Percentiles rank a stretch among this genome's conserved stretches.
phyloP scores from a whole-genome alignment of 2,888 invertebrate species.

The Tholera decimalis region DNA sequence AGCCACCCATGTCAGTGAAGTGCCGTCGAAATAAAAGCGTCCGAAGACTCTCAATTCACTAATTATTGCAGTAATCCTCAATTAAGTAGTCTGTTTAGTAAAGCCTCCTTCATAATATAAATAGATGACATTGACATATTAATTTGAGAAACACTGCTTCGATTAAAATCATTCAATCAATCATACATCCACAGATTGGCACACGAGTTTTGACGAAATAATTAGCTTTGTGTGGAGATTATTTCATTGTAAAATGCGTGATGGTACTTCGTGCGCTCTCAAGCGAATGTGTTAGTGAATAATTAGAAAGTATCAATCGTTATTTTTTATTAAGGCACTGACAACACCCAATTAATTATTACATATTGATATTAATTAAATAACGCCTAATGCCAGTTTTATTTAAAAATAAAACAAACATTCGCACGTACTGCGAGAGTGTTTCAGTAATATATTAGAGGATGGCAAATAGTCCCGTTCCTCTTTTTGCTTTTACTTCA shows the following conservation, averaged over 20 bases:
- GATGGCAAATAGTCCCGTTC: background rate
- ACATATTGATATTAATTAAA: background rate
- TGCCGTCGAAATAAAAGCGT: slow-evolving; percentile 15
- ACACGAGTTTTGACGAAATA: background rate
- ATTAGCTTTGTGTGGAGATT: background rate
- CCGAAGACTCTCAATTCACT: slow-evolving; percentile 15
- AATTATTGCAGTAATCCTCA: slow-evolving; percentile 26
- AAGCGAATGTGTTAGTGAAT: slow-evolving; percentile 22
- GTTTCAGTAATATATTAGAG: too few species aligned
- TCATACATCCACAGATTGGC: background rate
- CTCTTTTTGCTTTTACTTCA: background rate
- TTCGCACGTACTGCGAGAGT: background rate
- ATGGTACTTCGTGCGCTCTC: background rate
- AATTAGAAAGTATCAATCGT: background rate
- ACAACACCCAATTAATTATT: slow-evolving; percentile 35
- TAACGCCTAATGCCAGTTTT: background rate
- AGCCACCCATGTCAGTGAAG: slow-evolving; percentile 7
- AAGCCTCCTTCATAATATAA: background rate
- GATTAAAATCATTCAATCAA: background rate
- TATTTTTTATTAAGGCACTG: slow-evolving; percentile 17
- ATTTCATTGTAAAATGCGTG: background rate
- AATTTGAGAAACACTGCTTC: slow-evolving; percentile 36
- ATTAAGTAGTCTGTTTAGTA: background rate
- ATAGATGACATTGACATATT: background rate
- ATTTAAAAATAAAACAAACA: background rate